Evolutionary conservation across 2,113 vertebrate species (phyloP), one percentile per base, ranked within the genome.

Genomic region (Caranx ignobilis): DNA sequence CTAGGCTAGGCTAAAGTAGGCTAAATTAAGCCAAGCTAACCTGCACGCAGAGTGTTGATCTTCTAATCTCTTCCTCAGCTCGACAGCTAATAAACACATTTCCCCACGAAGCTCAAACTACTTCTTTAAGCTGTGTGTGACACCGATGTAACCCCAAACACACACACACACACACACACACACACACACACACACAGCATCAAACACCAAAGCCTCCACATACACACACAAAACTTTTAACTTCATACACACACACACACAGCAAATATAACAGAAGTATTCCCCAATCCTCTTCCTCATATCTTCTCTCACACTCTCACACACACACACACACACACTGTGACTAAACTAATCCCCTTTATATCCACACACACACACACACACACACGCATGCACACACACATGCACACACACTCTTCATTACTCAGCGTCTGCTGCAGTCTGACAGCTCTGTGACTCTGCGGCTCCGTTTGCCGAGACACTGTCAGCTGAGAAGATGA

Each of bases 371-470:
- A 72, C 43, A 31, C 62, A 43, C 47, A 8, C 57, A 37, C 37
- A 37, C 37, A 37, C 35, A 32, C 64, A 75, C 75, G 43, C 41
- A 45, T 55, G 60, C 48, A 57, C 35, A 15, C 31, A 16, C 75
- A 80, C 65, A 70, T 41, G 34, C 35, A 57, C 21, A 73, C 43
- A 31, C 62, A 45, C 47, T 8, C 59, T 13, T 8, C 26, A 61
- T 85, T 83, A 86, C 77, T 84, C 84, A 81, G 87, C 62, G 77
- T 78, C 81, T 75, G 73, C 79, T 71, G 81, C 84, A 55, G 77
- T 60, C 79, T 73, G 84, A 79, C 87, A 86, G 71, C 81, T 64
- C 71, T 39, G 64, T 79, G 84, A 82, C 75, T 82, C 77, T 13
- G 37, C 61, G 5, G 72, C 68, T 64, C 76, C 3, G 26, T 9